Base-by-base conservation (phyloP, 2,888 invertebrate species). In the Ashinkailepas kermadecensis region DNA sequence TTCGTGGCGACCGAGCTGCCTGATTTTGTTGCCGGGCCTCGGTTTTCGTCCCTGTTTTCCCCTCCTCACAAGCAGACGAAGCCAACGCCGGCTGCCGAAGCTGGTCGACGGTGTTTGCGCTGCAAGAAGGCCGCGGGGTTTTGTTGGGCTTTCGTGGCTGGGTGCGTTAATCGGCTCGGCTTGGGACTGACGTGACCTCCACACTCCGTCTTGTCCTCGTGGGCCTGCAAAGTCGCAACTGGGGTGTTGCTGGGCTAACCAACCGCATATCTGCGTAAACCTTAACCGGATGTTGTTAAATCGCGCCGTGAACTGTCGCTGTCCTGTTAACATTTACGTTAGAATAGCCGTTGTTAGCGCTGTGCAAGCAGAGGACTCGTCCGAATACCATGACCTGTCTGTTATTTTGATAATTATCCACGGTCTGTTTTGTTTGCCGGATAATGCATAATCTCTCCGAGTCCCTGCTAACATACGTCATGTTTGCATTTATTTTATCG, bases 361-460 rank as follows among this genome's bases (percentile, higher is more conserved):
- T 15, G 70, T 70, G 39, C 15, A 39, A 23, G 39, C 70, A 39
- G 70, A 70, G 70, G 70, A 70, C 70, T 70, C 70, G 70, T 70
- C 25, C 70, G 70, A 15, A 8, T 15, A 13, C 23, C 70, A 39
- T 39, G 25, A 70, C 70, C 70, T 39, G 39, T 70, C 23, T 25
- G 23, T 70, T 70, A 13, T 23, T 10, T 25, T 70, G 13, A 12
- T 39, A 15, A 70, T 7, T 15, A 6, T 25, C 39, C 39, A 10
- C 1, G 70, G 70, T 39, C 70, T 15, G 25, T 70, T 70, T 39
- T 6, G 25, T 70, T 39, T 70, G 39, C 70, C 67, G 67, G 67
- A 23, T 12, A 62, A 8, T 7, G 13, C 70, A 39, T 70, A 2
- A 15, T 39, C 70, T 15, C 6, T 70, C 70, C 70, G 70, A 39